Conservation (phyloP, 2,113 vertebrate species). For the Dolichotis patagonum region DNA sequence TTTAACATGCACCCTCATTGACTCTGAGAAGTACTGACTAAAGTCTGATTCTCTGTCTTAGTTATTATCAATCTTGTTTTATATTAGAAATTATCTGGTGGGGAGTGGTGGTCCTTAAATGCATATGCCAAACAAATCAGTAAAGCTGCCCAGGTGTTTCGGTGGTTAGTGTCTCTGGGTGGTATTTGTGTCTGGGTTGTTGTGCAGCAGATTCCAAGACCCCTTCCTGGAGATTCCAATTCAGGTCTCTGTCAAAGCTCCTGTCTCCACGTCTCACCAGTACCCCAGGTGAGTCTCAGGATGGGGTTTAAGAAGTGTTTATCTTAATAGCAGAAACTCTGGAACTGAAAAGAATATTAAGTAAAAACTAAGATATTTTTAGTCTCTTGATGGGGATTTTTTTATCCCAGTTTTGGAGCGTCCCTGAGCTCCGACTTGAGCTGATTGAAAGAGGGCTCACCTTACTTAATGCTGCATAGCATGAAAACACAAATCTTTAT, state of each 20-base stretch:
- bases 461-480: background rate
- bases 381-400: background rate
- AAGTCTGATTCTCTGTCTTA: background rate
- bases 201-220: constrained; percentile 7
- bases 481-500: background rate
- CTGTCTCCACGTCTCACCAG: background rate
- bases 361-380: background rate
- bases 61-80: background rate
- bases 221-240: constrained; percentile 19
- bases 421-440: background rate
- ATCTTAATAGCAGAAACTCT: background rate
- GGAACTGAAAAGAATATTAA: background rate
- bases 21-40: background rate
- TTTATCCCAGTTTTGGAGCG: background rate
- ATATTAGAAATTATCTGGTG: constrained; percentile 19
- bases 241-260: background rate
- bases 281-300: background rate
- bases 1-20: background rate
- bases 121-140: background rate
- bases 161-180: background rate
- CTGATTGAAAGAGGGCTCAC: background rate
- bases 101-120: background rate
- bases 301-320: background rate
- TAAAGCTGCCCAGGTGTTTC: background rate
- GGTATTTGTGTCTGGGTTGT: background rate